Evolutionary conservation across 2,113 vertebrate genomes (phyloP).

Genomic region (Nipponia nippon): DNA sequence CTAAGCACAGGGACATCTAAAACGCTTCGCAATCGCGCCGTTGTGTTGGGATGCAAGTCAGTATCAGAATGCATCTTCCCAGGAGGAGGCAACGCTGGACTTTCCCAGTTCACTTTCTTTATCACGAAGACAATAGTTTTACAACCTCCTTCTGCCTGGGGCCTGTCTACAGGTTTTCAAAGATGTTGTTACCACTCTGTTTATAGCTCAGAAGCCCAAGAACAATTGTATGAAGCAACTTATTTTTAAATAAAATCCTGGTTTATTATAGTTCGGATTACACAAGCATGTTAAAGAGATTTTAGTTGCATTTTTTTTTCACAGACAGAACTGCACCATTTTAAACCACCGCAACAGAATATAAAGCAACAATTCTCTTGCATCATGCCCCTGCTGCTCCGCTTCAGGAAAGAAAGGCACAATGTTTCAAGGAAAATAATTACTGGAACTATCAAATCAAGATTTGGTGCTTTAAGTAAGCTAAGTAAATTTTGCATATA

Average conservation of each 20-base stretch:
- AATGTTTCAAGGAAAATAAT: neutral
- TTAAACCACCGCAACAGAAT: neutral
- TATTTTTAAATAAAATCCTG: neutral
- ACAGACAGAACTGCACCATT: neutral
- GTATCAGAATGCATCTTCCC: neutral
- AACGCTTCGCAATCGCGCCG: neutral
- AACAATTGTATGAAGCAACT: neutral
- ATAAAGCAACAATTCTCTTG: neutral
- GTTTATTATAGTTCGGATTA: neutral
- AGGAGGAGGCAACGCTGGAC: neutral
- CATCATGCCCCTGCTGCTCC: neutral
- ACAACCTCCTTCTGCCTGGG: neutral
- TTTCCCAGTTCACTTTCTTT: neutral
- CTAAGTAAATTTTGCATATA: neutral
- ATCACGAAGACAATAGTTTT: neutral
- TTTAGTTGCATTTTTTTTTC: neutral
- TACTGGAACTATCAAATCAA: neutral
- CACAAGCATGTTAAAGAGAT: neutral
- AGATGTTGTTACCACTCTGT: neutral
- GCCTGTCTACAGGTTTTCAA: neutral
- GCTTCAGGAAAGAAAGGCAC: neutral
- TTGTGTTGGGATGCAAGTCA: fast-evolving
- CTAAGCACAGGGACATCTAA: neutral
- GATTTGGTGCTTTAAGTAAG: neutral
- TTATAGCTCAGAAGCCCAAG: neutral